phyloP scores from a whole-genome alignment of 2,113 vertebrate species.

The Amphilophus citrinellus region DNA sequence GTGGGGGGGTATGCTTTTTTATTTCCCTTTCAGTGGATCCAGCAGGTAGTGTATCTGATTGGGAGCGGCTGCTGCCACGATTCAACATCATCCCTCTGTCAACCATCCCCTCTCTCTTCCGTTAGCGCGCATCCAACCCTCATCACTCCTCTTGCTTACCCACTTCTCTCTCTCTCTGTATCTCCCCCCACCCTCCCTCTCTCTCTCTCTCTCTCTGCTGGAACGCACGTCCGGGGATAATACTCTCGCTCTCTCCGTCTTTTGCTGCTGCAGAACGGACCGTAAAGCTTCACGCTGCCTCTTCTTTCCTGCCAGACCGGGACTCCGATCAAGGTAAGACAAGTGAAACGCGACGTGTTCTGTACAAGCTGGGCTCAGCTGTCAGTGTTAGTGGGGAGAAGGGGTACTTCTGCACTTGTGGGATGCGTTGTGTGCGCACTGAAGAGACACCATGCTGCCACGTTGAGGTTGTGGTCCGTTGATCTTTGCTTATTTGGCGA shows the following conservation, averaged over 20 bases:
- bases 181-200: constrained; percentile 9
- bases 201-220: constrained; percentile 57
- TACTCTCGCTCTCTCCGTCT: constrained; percentile 46
- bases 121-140: constrained; percentile 20
- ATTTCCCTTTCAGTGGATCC: neutral
- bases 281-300: constrained; percentile 46
- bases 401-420: constrained; percentile 33
- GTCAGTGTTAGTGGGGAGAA: neutral
- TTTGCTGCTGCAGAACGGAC: constrained; percentile 66
- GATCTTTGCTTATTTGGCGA: neutral
- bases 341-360: neutral
- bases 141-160: constrained; percentile 7
- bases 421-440: constrained; percentile 33
- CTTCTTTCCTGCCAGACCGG: constrained; percentile 14
- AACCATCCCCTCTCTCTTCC: constrained; percentile 8
- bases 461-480: constrained; percentile 14
- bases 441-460: constrained; percentile 26
- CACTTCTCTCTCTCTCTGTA: constrained; percentile 7
- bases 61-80: constrained; percentile 48
- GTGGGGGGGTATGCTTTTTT: neutral
- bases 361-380: neutral
- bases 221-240: constrained; percentile 70
- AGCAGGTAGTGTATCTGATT: constrained; percentile 25
- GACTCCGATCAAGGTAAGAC: constrained; percentile 58
- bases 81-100: constrained; percentile 46